Evolutionary conservation across 2,113 vertebrate species (phyloP).

Genomic region (Pangasianodon gigas): DNA sequence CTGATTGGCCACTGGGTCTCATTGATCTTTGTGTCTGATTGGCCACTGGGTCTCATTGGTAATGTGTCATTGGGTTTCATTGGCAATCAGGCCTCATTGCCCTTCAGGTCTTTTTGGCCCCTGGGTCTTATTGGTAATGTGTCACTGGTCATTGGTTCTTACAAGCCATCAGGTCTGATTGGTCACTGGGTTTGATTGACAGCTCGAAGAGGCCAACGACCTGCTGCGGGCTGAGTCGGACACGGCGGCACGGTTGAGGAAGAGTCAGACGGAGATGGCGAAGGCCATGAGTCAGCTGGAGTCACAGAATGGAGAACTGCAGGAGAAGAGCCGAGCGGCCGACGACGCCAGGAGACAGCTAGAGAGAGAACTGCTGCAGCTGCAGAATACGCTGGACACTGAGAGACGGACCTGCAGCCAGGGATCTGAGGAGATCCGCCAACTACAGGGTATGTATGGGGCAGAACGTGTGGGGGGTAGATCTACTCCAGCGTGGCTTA

Average conservation of each 20-base stretch:
- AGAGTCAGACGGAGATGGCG: conserved; percentile 90
- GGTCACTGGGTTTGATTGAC: conserved; percentile 24
- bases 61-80: neutral
- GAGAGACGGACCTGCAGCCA: conserved; percentile 91
- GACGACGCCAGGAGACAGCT: conserved; percentile 82
- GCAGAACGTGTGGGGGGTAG: neutral
- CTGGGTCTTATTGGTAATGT: neutral
- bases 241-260: conserved; percentile 89
- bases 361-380: conserved; percentile 89
- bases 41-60: neutral
- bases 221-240: conserved; percentile 92
- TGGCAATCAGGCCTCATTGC: neutral
- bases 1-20: neutral
- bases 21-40: neutral
- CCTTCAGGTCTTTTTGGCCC: neutral
- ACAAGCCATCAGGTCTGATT: neutral
- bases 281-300: conserved; percentile 90
- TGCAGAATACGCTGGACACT: conserved; percentile 89
- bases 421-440: conserved; percentile 94
- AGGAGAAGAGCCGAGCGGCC: conserved; percentile 84
- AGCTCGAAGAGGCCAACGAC: conserved; percentile 96
- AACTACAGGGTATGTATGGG: conserved; percentile 85
- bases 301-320: conserved; percentile 87
- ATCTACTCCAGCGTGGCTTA: neutral
- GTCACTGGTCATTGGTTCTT: neutral